Evolutionary conservation across 2,797 vertebrate species (phyloP).

Genomic region (Carapus acus): DNA sequence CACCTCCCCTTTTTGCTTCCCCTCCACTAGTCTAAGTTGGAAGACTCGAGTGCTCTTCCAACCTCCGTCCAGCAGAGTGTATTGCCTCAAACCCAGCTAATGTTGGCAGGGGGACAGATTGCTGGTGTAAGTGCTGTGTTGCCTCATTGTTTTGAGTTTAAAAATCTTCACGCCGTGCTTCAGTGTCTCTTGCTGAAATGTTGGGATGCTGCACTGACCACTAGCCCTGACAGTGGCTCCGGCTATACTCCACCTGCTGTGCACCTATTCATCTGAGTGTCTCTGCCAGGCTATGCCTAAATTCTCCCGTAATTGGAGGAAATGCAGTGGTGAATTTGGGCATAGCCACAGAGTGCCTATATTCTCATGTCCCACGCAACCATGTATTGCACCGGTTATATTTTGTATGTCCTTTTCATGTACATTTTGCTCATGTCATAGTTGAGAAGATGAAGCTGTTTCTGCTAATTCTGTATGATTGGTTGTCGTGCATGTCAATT

Average conservation of each 20-base stretch:
- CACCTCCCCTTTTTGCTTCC: slow-evolving; percentile 68
- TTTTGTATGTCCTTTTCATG: slow-evolving; percentile 33
- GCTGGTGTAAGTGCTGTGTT: slow-evolving; percentile 86
- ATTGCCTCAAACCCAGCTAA: slow-evolving; percentile 92
- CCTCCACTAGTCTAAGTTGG: slow-evolving; percentile 84
- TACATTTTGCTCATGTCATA: slow-evolving; percentile 7
- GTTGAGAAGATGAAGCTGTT: slow-evolving; percentile 15
- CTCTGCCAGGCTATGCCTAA: slow-evolving; percentile 35
- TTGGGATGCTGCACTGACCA: slow-evolving; percentile 19
- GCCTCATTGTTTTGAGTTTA: slow-evolving; percentile 43
- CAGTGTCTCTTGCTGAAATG: slow-evolving; percentile 23
- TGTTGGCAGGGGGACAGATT: slow-evolving; percentile 97
- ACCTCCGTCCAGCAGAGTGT: slow-evolving; percentile 88
- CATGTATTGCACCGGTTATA: slow-evolving; percentile 18
- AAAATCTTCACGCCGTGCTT: slow-evolving; percentile 31
- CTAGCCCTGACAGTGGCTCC: slow-evolving; percentile 36
- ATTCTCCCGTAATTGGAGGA: slow-evolving; percentile 18
- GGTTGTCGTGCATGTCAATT: slow-evolving; percentile 55
- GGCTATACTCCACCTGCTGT: slow-evolving; percentile 41
- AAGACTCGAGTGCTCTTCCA: slow-evolving; percentile 85
- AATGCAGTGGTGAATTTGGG: slow-evolving; percentile 25
- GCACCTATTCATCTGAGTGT: slow-evolving; percentile 44
- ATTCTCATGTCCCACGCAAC: slow-evolving; percentile 9
- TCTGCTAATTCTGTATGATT: slow-evolving; percentile 22
- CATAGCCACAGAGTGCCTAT: slow-evolving; percentile 26